Evolutionary conservation across 2,888 invertebrate species (phyloP).

Genomic region (Idaea straminata): DNA sequence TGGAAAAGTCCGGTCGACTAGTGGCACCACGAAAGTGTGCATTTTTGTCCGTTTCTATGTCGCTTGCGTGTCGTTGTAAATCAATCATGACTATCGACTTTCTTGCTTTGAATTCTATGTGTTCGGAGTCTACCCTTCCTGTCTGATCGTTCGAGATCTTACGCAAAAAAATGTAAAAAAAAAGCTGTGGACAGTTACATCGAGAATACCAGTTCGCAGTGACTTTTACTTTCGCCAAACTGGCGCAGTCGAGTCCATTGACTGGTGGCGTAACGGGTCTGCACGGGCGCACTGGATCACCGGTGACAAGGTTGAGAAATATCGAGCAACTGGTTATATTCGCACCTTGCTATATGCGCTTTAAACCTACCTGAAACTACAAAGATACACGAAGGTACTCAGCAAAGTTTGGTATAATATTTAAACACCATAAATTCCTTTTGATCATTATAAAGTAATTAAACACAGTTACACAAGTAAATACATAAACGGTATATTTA

Average conservation of each 20-base stretch:
- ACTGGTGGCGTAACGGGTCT: constrained; percentile 61
- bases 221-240: constrained; percentile 75
- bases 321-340: constrained; percentile 46
- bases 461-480: not conserved
- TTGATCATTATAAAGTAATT: not conserved
- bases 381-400: not conserved
- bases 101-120: constrained; percentile 28
- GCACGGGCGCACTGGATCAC: constrained; percentile 55
- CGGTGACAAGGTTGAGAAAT: constrained; percentile 77
- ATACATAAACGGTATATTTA: not conserved
- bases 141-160: constrained; percentile 18
- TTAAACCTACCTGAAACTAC: not conserved
- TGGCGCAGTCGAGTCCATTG: constrained; percentile 55
- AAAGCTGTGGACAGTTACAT: constrained; percentile 23
- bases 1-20: constrained; percentile 22
- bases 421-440: not conserved
- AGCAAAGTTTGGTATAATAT: not conserved
- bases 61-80: constrained; percentile 29
- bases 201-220: constrained; percentile 36
- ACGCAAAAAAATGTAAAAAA: constrained; percentile 23
- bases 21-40: constrained; percentile 25
- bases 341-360: constrained; percentile 35
- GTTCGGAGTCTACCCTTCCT: constrained; percentile 24
- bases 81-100: constrained; percentile 41
- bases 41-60: constrained; percentile 22